These are phyloP conservation scores for Xerus inauris DNA, from an alignment of 2,113 vertebrate genomes.

Conservation along the genomic window DNA sequence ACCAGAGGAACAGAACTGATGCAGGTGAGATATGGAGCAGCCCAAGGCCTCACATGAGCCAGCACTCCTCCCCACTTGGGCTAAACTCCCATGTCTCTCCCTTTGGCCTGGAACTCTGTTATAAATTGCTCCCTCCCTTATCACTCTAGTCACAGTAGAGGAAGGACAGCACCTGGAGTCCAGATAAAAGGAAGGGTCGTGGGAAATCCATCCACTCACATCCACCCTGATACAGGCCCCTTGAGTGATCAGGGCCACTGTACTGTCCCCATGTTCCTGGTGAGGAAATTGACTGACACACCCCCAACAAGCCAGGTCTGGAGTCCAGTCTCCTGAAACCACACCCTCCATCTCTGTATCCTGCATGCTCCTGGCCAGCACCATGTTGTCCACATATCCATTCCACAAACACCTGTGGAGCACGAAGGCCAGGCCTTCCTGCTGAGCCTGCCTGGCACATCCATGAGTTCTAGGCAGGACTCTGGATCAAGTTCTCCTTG, in stretches of 20 bases:
- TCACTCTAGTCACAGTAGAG: too few relatives aligned
- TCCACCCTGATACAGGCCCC: too few relatives aligned
- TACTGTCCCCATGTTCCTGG: neutral
- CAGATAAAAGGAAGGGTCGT: neutral
- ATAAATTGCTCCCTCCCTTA: fast-evolving
- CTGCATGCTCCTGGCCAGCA: neutral
- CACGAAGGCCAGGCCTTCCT: too few relatives aligned
- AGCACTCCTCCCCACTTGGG: too few relatives aligned
- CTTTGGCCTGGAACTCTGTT: neutral
- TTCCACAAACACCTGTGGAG: neutral
- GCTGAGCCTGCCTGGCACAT: fast-evolving
- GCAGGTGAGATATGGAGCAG: neutral
- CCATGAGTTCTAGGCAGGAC: neutral
- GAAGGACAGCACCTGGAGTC: neutral
- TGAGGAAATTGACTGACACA: neutral
- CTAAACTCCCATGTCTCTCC: neutral
- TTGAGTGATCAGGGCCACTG: neutral
- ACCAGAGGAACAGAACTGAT: neutral
- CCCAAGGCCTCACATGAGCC: neutral
- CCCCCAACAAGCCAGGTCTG: neutral
- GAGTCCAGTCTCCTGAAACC: neutral
- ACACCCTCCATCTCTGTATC: neutral
- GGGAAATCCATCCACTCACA: neutral
- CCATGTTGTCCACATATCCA: too few relatives aligned
- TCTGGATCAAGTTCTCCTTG: neutral